Percentiles rank a stretch among this genome's conserved stretches.
These are phyloP conservation scores for Alloscopus bannaensis DNA, from an alignment of 2,888 invertebrate species.

Conservation along the genomic window DNA sequence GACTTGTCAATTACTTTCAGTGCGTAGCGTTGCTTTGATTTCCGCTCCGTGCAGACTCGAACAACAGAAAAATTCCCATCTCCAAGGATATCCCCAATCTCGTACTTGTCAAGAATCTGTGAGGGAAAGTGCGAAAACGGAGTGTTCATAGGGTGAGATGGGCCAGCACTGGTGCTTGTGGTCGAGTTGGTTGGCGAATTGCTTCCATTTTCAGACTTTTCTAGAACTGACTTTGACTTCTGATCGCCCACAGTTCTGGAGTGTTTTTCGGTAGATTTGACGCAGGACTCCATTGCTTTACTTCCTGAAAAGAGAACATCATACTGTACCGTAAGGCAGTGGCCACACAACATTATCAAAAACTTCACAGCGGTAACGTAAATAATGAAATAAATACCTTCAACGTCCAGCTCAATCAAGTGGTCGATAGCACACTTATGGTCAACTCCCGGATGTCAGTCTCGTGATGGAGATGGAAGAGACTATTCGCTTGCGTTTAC, in stretches of 20 bases:
- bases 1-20: constrained; percentile 97
- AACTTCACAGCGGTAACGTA: too few species aligned
- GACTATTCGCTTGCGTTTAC: too few species aligned
- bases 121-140: constrained; percentile 77
- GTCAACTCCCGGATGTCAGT: constrained; percentile 92
- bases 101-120: constrained; percentile 82
- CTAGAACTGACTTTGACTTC: constrained; percentile 69
- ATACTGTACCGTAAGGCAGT: neutral
- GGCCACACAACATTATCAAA: too few species aligned
- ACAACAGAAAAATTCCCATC: constrained; percentile 98
- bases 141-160: constrained; percentile 72
- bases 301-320: constrained; percentile 76
- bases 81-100: constrained; percentile 89
- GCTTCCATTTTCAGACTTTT: constrained; percentile 39
- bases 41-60: constrained; percentile 82
- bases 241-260: constrained; percentile 63
- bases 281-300: constrained; percentile 75
- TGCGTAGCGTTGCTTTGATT: constrained; percentile 85
- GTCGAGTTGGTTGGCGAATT: constrained; percentile 1
- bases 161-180: constrained; percentile 59
- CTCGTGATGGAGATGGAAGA: too few species aligned
- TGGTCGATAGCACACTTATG: constrained; percentile 96
- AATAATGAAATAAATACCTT: constrained; percentile 80
- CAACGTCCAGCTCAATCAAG: constrained; percentile 91
- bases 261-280: constrained; percentile 68